Conservation (phyloP, 2,797 vertebrate species). For the Bovichtus diacanthus region DNA sequence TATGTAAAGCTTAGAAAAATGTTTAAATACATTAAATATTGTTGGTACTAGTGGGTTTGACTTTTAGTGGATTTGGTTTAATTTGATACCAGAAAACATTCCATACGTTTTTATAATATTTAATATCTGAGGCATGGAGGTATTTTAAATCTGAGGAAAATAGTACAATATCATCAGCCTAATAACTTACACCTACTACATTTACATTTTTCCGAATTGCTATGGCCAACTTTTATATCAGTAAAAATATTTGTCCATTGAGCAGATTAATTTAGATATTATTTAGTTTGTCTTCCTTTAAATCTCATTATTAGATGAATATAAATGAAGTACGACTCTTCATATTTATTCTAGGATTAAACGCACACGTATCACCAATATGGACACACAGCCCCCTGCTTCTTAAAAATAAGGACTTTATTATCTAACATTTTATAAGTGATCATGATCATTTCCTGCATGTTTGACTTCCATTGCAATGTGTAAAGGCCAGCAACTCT, state of each 20-base stretch:
- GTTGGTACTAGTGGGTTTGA: neutral
- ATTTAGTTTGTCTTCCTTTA: neutral
- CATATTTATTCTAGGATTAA: neutral
- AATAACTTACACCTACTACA: neutral
- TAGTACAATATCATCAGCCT: constrained; percentile 7
- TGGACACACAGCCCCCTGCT: neutral
- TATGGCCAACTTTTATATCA: neutral
- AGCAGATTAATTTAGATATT: neutral
- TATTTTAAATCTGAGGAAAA: neutral
- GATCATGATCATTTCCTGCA: neutral
- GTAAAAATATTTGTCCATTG: neutral
- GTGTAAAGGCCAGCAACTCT: neutral
- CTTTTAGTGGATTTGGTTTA: neutral
- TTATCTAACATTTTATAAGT: neutral
- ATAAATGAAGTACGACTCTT: neutral
- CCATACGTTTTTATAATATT: too few relatives aligned
- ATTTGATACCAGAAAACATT: neutral
- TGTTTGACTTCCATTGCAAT: neutral
- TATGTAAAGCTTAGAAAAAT: neutral
- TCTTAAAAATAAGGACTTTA: neutral
- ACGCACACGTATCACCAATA: neutral
- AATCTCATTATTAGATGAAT: too few relatives aligned
- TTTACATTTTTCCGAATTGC: neutral
- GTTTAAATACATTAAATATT: neutral
- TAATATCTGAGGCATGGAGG: too few relatives aligned